Conservation (phyloP, 2,113 vertebrate species). For the Malurus melanocephalus region DNA sequence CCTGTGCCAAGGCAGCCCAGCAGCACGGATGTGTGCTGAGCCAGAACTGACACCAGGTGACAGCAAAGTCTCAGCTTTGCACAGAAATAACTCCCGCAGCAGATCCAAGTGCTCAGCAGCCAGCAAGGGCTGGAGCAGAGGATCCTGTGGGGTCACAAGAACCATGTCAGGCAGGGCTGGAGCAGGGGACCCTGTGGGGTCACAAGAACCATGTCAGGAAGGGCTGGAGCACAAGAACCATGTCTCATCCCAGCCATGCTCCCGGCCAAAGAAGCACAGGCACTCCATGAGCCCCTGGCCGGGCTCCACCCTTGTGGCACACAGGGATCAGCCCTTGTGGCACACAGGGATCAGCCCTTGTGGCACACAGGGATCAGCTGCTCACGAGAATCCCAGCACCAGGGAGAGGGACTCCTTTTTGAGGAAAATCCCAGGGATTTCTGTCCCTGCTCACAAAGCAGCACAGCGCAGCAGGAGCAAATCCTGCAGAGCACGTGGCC, state of each 20-base stretch:
- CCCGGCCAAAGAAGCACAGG: neutral
- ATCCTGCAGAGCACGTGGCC: neutral
- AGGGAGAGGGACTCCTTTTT: neutral
- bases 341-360: neutral
- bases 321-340: neutral
- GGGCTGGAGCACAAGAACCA: neutral
- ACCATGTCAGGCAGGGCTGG: neutral
- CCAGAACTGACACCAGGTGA: neutral
- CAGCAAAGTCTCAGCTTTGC: neutral
- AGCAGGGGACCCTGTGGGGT: neutral
- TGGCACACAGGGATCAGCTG: fast-evolving
- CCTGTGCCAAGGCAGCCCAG: fast-evolving
- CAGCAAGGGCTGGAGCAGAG: neutral
- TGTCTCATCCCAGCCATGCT: fast-evolving
- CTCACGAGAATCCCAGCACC: fast-evolving
- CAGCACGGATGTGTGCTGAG: neutral
- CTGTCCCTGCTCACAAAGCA: neutral
- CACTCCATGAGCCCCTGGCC: neutral
- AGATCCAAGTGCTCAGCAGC: neutral
- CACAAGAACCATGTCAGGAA: no score
- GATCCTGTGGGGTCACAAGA: neutral
- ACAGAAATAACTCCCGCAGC: fast-evolving
- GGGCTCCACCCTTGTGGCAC: fast-evolving
- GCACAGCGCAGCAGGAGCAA: neutral
- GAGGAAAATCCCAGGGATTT: neutral